Evolutionary conservation across 2,797 vertebrate species (phyloP).

Genomic region (Numenius phaeopus): DNA sequence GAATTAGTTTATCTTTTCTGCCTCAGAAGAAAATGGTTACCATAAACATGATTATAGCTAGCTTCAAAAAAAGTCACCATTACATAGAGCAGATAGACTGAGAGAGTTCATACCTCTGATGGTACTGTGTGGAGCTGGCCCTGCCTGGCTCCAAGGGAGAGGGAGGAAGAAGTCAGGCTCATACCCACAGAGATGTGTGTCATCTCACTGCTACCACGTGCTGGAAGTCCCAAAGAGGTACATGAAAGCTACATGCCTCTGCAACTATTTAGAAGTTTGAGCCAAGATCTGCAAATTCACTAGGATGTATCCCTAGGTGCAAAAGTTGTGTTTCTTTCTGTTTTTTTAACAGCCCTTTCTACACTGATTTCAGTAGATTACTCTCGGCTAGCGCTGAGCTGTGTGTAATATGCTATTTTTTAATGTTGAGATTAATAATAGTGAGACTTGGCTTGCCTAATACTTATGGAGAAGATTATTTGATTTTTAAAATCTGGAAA

Average conservation of each 20-base stretch:
- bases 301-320: not conserved
- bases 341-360: not conserved
- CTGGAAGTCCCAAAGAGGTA: not conserved
- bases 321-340: not conserved
- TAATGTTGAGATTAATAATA: not conserved
- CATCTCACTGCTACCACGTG: rapidly evolving
- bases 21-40: not conserved
- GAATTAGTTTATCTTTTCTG: not conserved
- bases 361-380: not conserved
- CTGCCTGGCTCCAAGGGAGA: not conserved
- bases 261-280: not conserved
- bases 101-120: not conserved
- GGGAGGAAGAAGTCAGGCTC: not conserved
- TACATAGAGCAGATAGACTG: not conserved
- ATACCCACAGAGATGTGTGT: not conserved
- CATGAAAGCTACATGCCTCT: not conserved
- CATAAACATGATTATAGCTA: not conserved
- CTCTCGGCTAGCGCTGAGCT: not conserved
- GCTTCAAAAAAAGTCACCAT: not conserved
- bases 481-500: not conserved
- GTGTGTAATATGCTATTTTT: not conserved
- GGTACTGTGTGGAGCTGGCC: not conserved
- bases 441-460: not conserved
- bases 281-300: not conserved
- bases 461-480: not conserved